Evolutionary conservation across 2,797 vertebrate species (phyloP).

Genomic region (Arvicola amphibius): DNA sequence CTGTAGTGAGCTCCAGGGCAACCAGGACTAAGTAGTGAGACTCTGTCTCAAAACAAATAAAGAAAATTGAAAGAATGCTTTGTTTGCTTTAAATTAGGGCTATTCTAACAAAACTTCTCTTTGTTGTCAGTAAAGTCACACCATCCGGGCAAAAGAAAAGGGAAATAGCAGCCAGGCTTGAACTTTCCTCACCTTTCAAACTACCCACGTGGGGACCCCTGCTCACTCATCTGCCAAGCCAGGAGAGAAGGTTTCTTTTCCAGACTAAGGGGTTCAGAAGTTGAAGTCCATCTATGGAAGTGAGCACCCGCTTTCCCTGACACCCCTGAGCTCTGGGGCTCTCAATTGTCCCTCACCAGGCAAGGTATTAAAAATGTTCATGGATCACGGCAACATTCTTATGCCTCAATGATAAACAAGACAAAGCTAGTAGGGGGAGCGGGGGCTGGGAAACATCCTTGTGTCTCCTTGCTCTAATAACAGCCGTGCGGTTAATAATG

Average conservation of each 20-base stretch:
- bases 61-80: slow-evolving; percentile 23
- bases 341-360: background rate
- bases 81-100: background rate
- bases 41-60: background rate
- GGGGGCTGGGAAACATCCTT: slow-evolving; percentile 41
- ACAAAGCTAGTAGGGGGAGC: background rate
- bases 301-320: background rate
- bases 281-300: slow-evolving; percentile 19
- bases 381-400: slow-evolving; percentile 33
- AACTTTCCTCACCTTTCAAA: slow-evolving; percentile 52
- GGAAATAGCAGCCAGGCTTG: slow-evolving; percentile 29
- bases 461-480: slow-evolving; percentile 50
- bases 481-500: slow-evolving; percentile 29
- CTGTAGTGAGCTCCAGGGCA: background rate
- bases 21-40: background rate
- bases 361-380: slow-evolving; percentile 40
- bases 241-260: slow-evolving; percentile 33
- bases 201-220: background rate
- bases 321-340: background rate
- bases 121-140: slow-evolving; percentile 22
- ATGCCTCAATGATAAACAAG: slow-evolving; percentile 43
- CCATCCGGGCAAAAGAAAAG: slow-evolving; percentile 44
- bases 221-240: background rate
- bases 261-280: background rate
- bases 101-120: slow-evolving; percentile 50